Evolutionary conservation across 2,113 vertebrate species (phyloP), one percentile per base, ranked within the genome.

Genomic region (Rafetus swinhoei): DNA sequence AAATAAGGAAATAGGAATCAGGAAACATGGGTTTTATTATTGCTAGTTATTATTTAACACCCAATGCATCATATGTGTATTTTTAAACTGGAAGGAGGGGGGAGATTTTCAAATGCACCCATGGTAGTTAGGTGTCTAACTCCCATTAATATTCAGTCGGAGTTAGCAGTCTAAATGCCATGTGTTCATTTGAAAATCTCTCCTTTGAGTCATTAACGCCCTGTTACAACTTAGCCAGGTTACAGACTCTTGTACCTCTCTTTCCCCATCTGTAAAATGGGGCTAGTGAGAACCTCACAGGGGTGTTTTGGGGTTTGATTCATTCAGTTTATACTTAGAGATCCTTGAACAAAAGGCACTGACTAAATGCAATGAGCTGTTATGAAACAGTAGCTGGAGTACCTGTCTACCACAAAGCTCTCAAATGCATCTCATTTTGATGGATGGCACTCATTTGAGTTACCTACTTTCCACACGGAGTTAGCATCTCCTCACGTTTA

Each of bases 101-200:
- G 25, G n/a, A 39, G 3, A 7, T 24, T 60, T 77, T 81, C 84
- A 89, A 83, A 54, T 0, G 35, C 92, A 52, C 81, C 39, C 77
- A 55, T 45, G 65, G 56, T 53, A 79, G 89, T 93, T 29, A 76
- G 52, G 7, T 29, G 22, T 81, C 60, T 74, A 93, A 95, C 93
- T 95, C 55, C 83, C 93, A 69, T 76, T 95, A 87, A 84, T 95
- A 94, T 87, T 54, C 94, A 86, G 92, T 87, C 94, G 94, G 93
- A 52, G 24, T 2, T 88, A 81, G 84, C 84, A 76, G 52, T 79
- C 74, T 0, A 27, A 45, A 15, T 79, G 35, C 84, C 84, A 74
- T 90, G 65, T 60, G 88, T 94, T 35, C 84, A 1, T 9, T 82
- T 76, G 56, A n/a, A 89, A 2, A 1, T 65, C 92, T n/a, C 53